Conservation (phyloP, 2,888 invertebrate genomes). For the Protophormia terraenovae region DNA sequence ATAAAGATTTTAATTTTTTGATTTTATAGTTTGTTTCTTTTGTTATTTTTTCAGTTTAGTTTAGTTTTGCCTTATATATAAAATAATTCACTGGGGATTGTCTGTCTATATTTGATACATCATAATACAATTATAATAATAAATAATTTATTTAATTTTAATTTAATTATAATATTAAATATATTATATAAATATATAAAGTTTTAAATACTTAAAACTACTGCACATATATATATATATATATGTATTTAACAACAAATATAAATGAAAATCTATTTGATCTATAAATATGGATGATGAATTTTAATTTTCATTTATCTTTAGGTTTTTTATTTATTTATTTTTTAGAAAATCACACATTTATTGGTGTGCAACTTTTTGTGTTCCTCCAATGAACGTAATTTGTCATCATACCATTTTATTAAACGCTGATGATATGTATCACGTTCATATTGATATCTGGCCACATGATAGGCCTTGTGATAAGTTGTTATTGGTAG, state of each 20-base stretch:
- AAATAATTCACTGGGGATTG: conserved; percentile 71
- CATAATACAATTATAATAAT: conserved; percentile 27
- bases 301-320: background rate
- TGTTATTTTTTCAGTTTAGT: background rate
- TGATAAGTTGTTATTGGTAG: conserved; percentile 64
- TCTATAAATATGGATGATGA: background rate
- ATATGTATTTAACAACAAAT: conserved; percentile 12
- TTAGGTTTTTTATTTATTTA: background rate
- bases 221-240: background rate
- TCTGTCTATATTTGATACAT: conserved; percentile 66
- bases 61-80: conserved; percentile 37
- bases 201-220: conserved; percentile 24
- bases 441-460: conserved; percentile 65
- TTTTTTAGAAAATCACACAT: conserved; percentile 61
- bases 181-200: conserved; percentile 12
- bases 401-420: conserved; percentile 64
- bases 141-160: conserved; percentile 32
- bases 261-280: background rate
- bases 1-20: conserved; percentile 18
- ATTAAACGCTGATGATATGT: conserved; percentile 65
- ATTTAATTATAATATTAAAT: background rate
- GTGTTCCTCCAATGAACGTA: conserved; percentile 61
- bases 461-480: conserved; percentile 62
- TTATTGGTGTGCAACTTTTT: conserved; percentile 49
- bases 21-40: conserved; percentile 18